Base-by-base conservation (phyloP, 2,888 invertebrate genomes). In the Panopea generosa region DNA sequence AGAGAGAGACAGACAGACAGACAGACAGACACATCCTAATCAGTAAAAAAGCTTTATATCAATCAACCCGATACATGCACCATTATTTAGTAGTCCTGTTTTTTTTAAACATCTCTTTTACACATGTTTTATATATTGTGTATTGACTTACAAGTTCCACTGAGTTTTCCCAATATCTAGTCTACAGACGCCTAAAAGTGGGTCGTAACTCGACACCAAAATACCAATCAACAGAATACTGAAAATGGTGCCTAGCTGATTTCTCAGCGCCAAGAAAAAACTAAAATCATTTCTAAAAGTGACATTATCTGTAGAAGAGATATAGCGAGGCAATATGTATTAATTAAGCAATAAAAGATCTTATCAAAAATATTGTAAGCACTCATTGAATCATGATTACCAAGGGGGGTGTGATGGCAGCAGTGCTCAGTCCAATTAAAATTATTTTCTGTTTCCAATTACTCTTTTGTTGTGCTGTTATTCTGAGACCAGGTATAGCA, bases 321-420 rank as follows among this genome's bases (percentile, higher is more conserved):
- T 69, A 61, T 47, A 40, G 38, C 26, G 22, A 26, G 52, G 61
- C 55, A 57, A 74, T 74, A 56, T 68, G 74, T 68, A 74, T 74
- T 74, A 74, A 74, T 74, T 62, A 74, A 63, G 50, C 56, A 38
- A 47, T 49, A 63, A 57, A 29, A 26, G 29, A 63, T 53, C 56
- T 74, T 68, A 74, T 74, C 68, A 40, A 16, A 29, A 2, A 61
- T 61, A 61, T 43, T 33, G 65, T 52, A 45, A 70, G 52, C 43
- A 57, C 24, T 45, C 47, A 55, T 56, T 57, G 38, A 63, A 16
- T 45, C 55, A 55, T 62, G 60, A 70, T 63, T 62, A 50, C 61
- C 33, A 49, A n/a, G 16, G 38, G 65, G 63, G 57, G 71, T 26
- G 56, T 40, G 55, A 49, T 29, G 49, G 26, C 50, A 59, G 50